A percentile compares a stretch with the other conserved stretches of the same genome.
Conservation (phyloP, 2,113 vertebrate genomes). For the Cervus canadensis region DNA sequence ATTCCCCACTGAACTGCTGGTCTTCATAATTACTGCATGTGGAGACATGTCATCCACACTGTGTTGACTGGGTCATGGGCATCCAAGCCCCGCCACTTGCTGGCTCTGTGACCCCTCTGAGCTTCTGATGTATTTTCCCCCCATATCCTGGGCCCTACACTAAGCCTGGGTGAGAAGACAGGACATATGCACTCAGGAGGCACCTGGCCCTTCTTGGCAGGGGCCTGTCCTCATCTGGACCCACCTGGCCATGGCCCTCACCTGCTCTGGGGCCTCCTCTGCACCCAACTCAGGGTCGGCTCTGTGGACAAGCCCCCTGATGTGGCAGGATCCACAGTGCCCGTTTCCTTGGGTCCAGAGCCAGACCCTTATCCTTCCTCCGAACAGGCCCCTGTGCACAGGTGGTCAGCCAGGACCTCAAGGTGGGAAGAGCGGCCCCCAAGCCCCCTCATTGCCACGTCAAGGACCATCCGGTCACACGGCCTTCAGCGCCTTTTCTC, state of each 20-base stretch:
- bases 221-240: neutral
- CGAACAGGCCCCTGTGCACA: rapidly evolving
- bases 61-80: rapidly evolving
- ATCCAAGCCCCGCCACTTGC: neutral
- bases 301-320: neutral
- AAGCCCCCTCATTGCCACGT: rapidly evolving
- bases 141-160: rapidly evolving
- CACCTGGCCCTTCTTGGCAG: neutral
- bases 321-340: rapidly evolving
- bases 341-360: neutral
- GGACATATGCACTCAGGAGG: rapidly evolving
- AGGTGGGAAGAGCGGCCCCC: no score
- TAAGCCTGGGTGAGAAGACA: neutral
- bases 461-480: neutral
- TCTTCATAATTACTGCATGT: neutral
- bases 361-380: neutral
- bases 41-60: rapidly evolving
- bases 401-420: neutral
- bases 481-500: neutral
- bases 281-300: neutral
- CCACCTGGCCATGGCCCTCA: rapidly evolving
- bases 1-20: rapidly evolving
- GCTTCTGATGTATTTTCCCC: neutral
- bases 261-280: neutral
- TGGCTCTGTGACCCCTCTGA: neutral